Evolutionary conservation across 2,113 vertebrate genomes (phyloP).

Genomic region (Cololabis saira): DNA sequence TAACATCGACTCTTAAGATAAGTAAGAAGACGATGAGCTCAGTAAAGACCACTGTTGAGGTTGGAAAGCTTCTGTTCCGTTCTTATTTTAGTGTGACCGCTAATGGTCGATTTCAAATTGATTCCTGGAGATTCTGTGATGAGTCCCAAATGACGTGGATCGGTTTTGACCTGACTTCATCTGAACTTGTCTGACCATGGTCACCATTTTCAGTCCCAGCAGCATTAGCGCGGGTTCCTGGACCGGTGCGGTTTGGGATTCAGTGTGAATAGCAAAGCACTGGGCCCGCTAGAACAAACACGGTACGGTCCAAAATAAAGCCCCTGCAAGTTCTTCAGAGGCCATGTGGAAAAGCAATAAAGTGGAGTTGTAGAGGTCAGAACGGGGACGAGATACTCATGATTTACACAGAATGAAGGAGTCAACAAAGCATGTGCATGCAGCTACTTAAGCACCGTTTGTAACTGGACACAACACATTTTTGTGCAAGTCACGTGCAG

Average conservation of each 20-base stretch:
- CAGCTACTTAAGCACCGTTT: neutral
- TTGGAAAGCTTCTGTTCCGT: slow-evolving; percentile 27
- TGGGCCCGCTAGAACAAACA: slow-evolving; percentile 78
- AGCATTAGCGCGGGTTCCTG: slow-evolving; percentile 53
- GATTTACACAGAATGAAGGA: slow-evolving; percentile 67
- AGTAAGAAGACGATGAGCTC: slow-evolving; percentile 27
- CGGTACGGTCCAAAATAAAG: slow-evolving; percentile 81
- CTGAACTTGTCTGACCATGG: slow-evolving; percentile 63
- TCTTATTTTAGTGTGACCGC: slow-evolving; percentile 35
- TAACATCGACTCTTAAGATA: slow-evolving; percentile 12
- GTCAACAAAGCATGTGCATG: slow-evolving; percentile 32
- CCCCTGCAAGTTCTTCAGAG: slow-evolving; percentile 75
- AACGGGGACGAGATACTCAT: slow-evolving; percentile 77
- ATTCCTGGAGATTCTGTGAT: slow-evolving; percentile 19
- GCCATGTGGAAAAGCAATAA: slow-evolving; percentile 84
- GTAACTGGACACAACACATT: no score
- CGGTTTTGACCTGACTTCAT: slow-evolving; percentile 53
- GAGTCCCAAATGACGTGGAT: slow-evolving; percentile 10
- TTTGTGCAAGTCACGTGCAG: neutral
- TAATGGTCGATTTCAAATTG: slow-evolving; percentile 36
- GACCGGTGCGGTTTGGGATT: slow-evolving; percentile 73
- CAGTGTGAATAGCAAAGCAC: slow-evolving; percentile 64
- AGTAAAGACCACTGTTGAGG: slow-evolving; percentile 9
- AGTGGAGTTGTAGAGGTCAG: slow-evolving; percentile 76
- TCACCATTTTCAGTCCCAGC: slow-evolving; percentile 56